phyloP scores from a whole-genome alignment of 2,797 vertebrate species.

The Tokudaia muenninki region DNA sequence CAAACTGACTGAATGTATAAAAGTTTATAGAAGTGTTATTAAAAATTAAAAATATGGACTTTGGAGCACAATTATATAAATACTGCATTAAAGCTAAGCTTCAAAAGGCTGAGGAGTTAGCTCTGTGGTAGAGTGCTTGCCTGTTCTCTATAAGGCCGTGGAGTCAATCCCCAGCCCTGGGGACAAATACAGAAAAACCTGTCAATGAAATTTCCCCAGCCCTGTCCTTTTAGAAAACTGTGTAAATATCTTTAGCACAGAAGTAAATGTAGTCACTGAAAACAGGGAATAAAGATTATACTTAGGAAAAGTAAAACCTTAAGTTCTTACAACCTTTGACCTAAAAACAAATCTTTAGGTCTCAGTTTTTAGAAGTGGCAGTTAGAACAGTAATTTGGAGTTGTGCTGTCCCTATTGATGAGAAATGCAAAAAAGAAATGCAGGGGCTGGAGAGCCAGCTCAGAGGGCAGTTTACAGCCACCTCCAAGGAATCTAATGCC shows the following conservation, averaged over 20 bases:
- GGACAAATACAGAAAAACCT: not conserved
- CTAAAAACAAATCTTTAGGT: slow-evolving; percentile 35
- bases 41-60: slow-evolving; percentile 13
- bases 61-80: slow-evolving; percentile 45
- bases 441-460: not conserved
- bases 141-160: not conserved
- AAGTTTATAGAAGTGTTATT: slow-evolving; percentile 33
- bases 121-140: not conserved
- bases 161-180: not conserved
- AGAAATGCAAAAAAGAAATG: slow-evolving; percentile 41
- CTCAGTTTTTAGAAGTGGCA: slow-evolving; percentile 41
- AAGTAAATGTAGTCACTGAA: slow-evolving; percentile 35
- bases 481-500: not conserved
- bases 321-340: not conserved
- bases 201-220: not conserved
- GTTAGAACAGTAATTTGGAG: slow-evolving; percentile 55
- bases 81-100: slow-evolving; percentile 22
- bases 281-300: slow-evolving; percentile 13
- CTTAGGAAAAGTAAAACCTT: slow-evolving; percentile 13
- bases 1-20: not conserved
- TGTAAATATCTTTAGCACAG: slow-evolving; percentile 35
- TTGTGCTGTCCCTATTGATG: slow-evolving; percentile 21
- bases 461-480: not conserved
- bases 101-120: not conserved
- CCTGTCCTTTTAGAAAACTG: not conserved